These are phyloP conservation scores for Hyles euphorbiae DNA, from an alignment of 1,140 invertebrate genomes.

Conservation along the genomic window DNA sequence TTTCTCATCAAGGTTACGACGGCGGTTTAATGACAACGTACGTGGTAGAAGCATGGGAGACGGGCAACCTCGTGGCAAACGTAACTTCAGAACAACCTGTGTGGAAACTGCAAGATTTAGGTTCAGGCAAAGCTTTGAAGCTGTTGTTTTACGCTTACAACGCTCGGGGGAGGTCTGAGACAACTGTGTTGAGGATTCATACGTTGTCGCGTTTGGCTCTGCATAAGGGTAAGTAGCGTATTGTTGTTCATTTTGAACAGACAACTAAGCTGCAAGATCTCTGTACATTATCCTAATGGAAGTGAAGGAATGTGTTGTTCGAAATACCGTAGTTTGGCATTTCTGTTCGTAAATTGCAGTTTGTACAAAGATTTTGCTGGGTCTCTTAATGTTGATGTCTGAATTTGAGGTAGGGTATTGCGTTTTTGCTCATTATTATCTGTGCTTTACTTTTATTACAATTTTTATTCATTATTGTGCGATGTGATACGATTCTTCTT, in stretches of 20 bases:
- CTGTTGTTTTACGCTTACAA: conserved; percentile 79
- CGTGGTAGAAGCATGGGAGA: conserved; percentile 81
- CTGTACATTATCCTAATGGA: no score
- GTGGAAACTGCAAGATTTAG: conserved; percentile 75
- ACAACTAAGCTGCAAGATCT: no score
- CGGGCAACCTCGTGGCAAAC: conserved; percentile 61
- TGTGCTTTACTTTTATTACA: no score
- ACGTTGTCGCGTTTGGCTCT: conserved; percentile 58
- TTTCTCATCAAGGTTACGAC: conserved; percentile 82
- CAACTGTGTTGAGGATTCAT: conserved; percentile 61
- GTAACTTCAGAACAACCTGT: conserved; percentile 67
- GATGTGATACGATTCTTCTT: no score
- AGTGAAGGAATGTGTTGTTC: no score
- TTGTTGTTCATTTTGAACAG: not conserved
- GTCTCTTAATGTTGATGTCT: no score
- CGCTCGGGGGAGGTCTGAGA: conserved; percentile 78
- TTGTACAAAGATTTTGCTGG: no score
- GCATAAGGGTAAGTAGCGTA: conserved; percentile 46
- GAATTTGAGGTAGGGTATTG: no score
- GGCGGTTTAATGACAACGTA: conserved; percentile 91
- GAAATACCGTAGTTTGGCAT: no score
- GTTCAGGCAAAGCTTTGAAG: conserved; percentile 69
- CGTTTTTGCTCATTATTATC: no score
- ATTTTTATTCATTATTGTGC: no score
- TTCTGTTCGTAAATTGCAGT: no score